Base-by-base conservation (phyloP, 2,113 vertebrate genomes). In the Nestor notabilis region DNA sequence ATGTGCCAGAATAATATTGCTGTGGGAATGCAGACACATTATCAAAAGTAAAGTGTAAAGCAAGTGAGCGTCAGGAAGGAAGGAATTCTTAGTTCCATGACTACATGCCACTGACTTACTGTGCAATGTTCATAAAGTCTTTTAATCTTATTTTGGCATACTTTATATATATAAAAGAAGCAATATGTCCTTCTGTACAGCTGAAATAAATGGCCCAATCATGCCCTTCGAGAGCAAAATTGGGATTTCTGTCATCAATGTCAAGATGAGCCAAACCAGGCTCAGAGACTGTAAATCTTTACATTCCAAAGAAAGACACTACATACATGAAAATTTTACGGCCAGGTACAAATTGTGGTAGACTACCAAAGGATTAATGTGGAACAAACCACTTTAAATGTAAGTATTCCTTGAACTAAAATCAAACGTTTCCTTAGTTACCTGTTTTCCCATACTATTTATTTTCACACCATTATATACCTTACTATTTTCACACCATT, bases 1-100 rank as follows among this genome's bases (percentile, higher is more conserved):
- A 2, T 49, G 83, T 93, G 86, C 84, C 90, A 97, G 92, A 83
- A 92, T 89, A 92, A 95, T 92, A 91, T 88, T 92, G 87, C 85
- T 92, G 16, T 77, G 93, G 87, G 93, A 97, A 83, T 88, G 64
- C 87, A 94, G 92, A 63, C 78, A 90, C 68, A 70, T 95, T 86
- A 90, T 69, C 93, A 80, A 50, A 91, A 86, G 85, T 70, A 43
- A 66, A 69, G 65, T 33, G 60, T 78, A 89, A 93, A 95, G 64
- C 60, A 43, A 89, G 64, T 31, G 46, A 92, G 80, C 61, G 55
- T 18, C 56, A 43, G 76, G 76, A 65, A 77, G 61, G 71, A 87
- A 86, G 55, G 79, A 90, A 79, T 68, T 76, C 83, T 90, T 46
- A 44, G 35, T 41, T 58, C 65, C 69, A 10, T 28, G 69, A 52